A percentile compares a stretch with the other conserved stretches of the same genome.
Evolutionary conservation across 2,113 vertebrate genomes (phyloP).

Genomic region (Ptychochromis oligacanthus): DNA sequence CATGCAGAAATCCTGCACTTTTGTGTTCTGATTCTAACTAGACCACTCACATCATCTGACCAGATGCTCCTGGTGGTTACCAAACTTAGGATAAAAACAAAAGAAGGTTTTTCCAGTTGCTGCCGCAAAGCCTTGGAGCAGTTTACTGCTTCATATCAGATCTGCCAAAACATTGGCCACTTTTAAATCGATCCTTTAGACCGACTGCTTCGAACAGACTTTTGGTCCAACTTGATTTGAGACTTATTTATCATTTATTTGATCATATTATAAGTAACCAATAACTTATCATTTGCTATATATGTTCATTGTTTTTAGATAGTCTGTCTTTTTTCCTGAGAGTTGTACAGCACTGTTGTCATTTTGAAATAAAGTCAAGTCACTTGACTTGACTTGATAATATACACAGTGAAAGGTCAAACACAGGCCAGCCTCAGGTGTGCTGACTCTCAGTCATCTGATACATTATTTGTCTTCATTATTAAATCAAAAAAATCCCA

Average conservation of each 20-base stretch:
- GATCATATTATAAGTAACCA: not conserved
- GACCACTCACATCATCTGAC: not conserved
- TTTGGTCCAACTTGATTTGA: accelerated
- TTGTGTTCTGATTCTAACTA: too few species aligned
- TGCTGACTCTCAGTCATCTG: not conserved
- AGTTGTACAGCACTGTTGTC: not conserved
- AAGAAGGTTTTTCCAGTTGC: not conserved
- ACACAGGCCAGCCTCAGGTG: not conserved
- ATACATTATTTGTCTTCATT: constrained; percentile 10
- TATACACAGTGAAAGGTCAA: not conserved
- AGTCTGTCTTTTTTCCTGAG: not conserved
- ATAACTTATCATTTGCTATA: not conserved
- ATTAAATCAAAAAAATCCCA: not conserved
- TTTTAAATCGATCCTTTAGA: not conserved
- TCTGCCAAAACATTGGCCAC: not conserved
- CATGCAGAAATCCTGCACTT: too few species aligned
- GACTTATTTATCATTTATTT: not conserved
- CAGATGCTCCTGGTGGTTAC: not conserved
- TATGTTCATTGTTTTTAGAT: not conserved
- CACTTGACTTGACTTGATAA: not conserved
- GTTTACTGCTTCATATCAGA: not conserved
- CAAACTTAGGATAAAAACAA: not conserved
- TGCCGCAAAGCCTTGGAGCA: not conserved
- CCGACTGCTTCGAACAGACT: not conserved
- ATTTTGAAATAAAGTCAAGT: not conserved